Evolutionary conservation across 2,888 invertebrate species (phyloP).

Genomic region (Nephrotoma flavescens): DNA sequence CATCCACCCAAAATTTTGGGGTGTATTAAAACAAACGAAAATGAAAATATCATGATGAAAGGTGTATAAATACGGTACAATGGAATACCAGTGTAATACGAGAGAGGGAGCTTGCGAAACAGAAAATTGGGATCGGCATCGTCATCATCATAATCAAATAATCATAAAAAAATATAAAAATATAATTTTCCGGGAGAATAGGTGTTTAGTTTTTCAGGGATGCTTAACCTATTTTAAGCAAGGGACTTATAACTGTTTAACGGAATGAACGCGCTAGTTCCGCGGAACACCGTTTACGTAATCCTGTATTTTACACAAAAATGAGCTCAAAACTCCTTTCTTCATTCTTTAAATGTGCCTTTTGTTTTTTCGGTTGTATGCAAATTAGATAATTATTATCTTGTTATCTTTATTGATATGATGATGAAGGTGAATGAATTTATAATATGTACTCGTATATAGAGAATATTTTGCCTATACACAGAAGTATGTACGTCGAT

Average conservation of each 20-base stretch:
- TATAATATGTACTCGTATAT: neutral
- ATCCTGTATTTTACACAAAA: neutral
- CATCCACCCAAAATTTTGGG: neutral
- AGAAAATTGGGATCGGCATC: neutral
- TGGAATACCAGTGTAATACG: neutral
- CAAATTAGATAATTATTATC: neutral
- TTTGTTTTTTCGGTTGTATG: neutral
- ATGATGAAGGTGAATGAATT: neutral
- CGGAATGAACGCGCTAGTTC: too few relatives aligned
- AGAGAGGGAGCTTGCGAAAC: neutral
- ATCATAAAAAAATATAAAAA: neutral
- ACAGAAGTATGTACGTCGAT: neutral
- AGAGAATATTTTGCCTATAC: too few relatives aligned
- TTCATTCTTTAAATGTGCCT: neutral
- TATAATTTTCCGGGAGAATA: neutral
- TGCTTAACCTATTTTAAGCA: too few relatives aligned
- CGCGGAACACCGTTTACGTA: too few relatives aligned
- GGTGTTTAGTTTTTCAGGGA: too few relatives aligned
- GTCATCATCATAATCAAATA: neutral
- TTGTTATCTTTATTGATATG: neutral
- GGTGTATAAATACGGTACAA: neutral
- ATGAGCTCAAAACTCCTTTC: neutral
- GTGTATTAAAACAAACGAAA: neutral
- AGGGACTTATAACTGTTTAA: too few relatives aligned
- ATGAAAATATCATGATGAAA: neutral